Conservation (phyloP, 2,113 vertebrate species). For the Serilophus lunatus region DNA sequence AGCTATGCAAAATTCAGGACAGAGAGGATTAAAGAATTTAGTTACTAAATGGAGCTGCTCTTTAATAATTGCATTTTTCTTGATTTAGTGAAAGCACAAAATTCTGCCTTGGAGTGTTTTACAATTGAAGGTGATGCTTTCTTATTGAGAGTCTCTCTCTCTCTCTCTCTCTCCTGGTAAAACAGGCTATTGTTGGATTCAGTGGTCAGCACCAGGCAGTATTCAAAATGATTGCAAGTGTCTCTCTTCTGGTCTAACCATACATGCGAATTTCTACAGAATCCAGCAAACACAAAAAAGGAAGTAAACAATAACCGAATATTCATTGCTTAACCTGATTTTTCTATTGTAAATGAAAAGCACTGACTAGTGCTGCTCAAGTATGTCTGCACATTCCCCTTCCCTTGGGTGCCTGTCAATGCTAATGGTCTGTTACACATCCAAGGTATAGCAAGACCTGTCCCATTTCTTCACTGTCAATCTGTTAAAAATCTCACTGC, state of each 20-base stretch:
- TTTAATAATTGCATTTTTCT: not conserved
- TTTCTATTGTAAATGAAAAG: not conserved
- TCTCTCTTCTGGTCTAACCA: not conserved
- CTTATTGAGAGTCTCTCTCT: not conserved
- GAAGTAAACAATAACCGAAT: not conserved
- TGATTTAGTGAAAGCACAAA: not conserved
- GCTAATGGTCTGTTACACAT: not conserved
- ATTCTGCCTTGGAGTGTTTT: not conserved
- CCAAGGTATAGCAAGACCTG: not conserved
- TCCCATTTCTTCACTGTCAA: not conserved
- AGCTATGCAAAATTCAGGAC: not conserved
- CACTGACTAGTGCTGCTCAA: not conserved
- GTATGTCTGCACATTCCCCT: rapidly evolving
- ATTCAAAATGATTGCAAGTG: not conserved
- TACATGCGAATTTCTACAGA: not conserved
- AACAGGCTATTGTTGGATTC: not conserved
- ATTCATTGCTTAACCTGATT: not conserved
- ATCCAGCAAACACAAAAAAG: not conserved
- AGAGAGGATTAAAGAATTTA: not conserved
- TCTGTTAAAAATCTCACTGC: not conserved
- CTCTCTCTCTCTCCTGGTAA: not conserved
- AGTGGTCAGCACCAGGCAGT: not conserved
- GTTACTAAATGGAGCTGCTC: not conserved
- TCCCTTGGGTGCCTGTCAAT: not conserved
- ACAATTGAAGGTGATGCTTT: not conserved